Base-by-base conservation (phyloP, 1,140 invertebrate genomes). In the Dinothrombium tinctorium region DNA sequence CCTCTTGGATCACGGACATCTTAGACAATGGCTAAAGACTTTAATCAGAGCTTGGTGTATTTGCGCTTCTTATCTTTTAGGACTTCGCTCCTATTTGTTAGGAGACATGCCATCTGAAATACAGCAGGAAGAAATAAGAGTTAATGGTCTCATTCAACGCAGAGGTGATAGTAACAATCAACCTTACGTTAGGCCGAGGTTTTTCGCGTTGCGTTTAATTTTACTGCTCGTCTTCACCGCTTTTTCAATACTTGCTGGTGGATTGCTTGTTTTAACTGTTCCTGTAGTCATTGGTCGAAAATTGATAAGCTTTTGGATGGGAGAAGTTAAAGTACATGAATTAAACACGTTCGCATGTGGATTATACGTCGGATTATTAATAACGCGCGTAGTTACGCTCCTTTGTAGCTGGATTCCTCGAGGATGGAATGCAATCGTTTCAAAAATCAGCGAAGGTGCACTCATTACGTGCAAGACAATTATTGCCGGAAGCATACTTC, bases 341-440 rank as follows among this genome's bases (percentile, higher is more conserved):
- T 60, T 96, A 0, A 95, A 96, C 53, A 96, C 89, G 1, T 78
- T 83, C 0, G 82, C 86, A 0, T 80, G 76, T 57, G 86, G 90
- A 0, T 73, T 86, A 15, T 96, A 95, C 59, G 63, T 87, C 2
- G 90, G 84, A 56, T 92, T 86, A 84, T 64, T 90, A 25, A 59
- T 68, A 1, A 71, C 79, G 0, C 68, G 84, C 4, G 72, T 74
- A 4, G 63, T 76, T 21, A 72, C 76, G 5, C 61, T 92, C 3
- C 62, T 84, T 3, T 69, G 73, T 9, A 74, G 75, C 32, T 87
- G 86, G 75, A 60, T 87, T 47, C 82, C 84, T 0, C 74, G 79
- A 50, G 87, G 87, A 1, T 72, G 80, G 41, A 64, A 69, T 0
- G 75, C 73, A 1, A 73, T 87, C 43, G 54, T 73, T 1, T 65